Evolutionary conservation across 2,888 invertebrate genomes (phyloP), one percentile per base, ranked within the genome.

Genomic region (Tenthredo scrophulariae): DNA sequence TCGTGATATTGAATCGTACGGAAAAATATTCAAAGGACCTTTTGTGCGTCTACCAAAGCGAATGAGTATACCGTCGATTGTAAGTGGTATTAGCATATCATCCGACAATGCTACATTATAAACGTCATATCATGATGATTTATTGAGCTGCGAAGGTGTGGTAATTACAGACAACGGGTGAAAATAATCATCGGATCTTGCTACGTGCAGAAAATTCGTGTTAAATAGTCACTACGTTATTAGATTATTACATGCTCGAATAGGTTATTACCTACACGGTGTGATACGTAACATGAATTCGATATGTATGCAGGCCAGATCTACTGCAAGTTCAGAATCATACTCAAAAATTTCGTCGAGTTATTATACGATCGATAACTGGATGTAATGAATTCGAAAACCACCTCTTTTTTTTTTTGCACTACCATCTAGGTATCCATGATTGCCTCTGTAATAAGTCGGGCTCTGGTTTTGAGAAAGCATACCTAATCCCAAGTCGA

Each of bases 61-160:
- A 67, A 33, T 18, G 6, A 13, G 2, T 1, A 18, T 22, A 43
- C 10, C 37, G 43, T 74, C 40, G 72, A 43, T 43, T 43, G 40
- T 43, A n/a, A 43, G 22, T 26, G 67, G 18, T 33, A 74, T 74
- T 74, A 74, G 72, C 72, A 74, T 74, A 74, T 43, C 40, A 74
- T 74, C 72, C 40, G 72, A 74, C 72, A 74, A 74, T 74, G 72
- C 72, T 74, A 22, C 26, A 43, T 74, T 74, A 74, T 74, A 26
- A 74, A 74, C 0, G n/a, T 29, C 15, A 26, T 18, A 74, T n/a
- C 43, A 3, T 3, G 43, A 43, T 43, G 72, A 74, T 74, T 74
- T 74, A 74, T 74, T 15, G 72, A 43, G 40, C 13, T 43, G 72
- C 40, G 26, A 74, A 74, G 72, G 72, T 74, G 72, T 43, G 72